Evolutionary conservation across 2,888 invertebrate genomes (phyloP).

Genomic region (Graphium colonna): DNA sequence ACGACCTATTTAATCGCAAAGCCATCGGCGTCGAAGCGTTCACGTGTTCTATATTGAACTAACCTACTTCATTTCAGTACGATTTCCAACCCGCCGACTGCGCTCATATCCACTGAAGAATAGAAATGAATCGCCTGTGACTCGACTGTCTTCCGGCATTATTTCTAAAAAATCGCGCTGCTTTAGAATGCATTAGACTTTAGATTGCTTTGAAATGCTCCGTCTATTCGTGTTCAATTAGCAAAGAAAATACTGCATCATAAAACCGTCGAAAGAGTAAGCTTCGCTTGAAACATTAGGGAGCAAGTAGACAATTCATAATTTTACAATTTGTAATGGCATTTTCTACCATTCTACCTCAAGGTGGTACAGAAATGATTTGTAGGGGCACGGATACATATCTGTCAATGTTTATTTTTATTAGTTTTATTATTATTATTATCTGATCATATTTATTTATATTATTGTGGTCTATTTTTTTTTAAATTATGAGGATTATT

Average conservation of each 20-base stretch:
- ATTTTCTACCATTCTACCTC: too few relatives aligned
- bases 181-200: constrained; percentile 4
- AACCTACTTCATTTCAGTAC: constrained; percentile 25
- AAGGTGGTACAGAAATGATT: too few relatives aligned
- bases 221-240: too few relatives aligned
- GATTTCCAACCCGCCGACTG: constrained; percentile 14
- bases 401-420: too few relatives aligned
- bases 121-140: constrained; percentile 13
- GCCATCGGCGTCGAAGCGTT: constrained; percentile 39
- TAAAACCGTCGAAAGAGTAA: background rate
- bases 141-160: constrained; percentile 3
- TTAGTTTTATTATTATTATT: too few relatives aligned
- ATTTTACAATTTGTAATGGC: too few relatives aligned
- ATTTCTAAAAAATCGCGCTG: constrained; percentile 1
- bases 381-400: too few relatives aligned
- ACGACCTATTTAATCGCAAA: constrained; percentile 49
- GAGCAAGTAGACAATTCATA: too few relatives aligned
- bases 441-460: too few relatives aligned
- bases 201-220: background rate
- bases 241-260: background rate
- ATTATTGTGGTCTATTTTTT: too few relatives aligned
- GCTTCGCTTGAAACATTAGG: background rate
- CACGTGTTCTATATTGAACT: constrained; percentile 45
- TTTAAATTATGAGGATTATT: too few relatives aligned
- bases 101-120: constrained; percentile 21